Evolutionary conservation across 2,113 vertebrate species (phyloP).

Genomic region (Cyphomyrus discorhynchus): DNA sequence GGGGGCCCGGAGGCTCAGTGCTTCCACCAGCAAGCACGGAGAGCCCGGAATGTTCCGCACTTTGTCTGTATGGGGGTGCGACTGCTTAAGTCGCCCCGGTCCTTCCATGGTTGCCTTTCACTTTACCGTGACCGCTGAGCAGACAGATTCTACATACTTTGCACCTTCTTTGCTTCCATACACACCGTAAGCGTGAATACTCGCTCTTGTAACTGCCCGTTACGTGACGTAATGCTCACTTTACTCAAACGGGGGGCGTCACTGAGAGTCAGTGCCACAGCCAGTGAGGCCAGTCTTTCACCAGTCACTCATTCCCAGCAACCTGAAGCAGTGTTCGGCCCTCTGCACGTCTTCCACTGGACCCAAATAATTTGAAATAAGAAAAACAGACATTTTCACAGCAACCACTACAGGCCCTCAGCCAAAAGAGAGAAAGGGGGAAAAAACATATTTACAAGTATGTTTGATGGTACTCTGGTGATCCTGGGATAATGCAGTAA

Average conservation of each 20-base stretch:
- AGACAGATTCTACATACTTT: neutral
- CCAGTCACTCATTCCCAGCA: neutral
- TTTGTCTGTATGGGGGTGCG: conserved; percentile 27
- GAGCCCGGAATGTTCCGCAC: conserved; percentile 24
- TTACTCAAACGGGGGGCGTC: neutral
- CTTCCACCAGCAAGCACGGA: conserved; percentile 18
- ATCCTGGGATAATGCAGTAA: neutral
- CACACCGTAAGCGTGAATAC: neutral
- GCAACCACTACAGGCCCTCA: neutral
- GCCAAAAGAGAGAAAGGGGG: neutral
- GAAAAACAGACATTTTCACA: neutral
- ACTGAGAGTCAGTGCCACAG: neutral
- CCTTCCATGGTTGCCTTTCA: conserved; percentile 29
- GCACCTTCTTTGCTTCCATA: neutral
- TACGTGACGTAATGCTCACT: neutral
- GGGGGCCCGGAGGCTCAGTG: conserved; percentile 11
- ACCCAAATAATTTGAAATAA: neutral
- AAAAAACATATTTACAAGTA: neutral
- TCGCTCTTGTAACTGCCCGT: neutral
- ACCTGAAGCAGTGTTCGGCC: neutral
- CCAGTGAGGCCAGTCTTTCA: neutral
- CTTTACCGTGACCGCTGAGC: neutral
- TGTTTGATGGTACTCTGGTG: neutral
- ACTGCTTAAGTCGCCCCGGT: conserved; percentile 21
- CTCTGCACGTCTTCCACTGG: neutral